These are phyloP conservation scores for Orbicella faveolata DNA, from an alignment of 64 coral and sea anemone species.

Conservation along the genomic window DNA sequence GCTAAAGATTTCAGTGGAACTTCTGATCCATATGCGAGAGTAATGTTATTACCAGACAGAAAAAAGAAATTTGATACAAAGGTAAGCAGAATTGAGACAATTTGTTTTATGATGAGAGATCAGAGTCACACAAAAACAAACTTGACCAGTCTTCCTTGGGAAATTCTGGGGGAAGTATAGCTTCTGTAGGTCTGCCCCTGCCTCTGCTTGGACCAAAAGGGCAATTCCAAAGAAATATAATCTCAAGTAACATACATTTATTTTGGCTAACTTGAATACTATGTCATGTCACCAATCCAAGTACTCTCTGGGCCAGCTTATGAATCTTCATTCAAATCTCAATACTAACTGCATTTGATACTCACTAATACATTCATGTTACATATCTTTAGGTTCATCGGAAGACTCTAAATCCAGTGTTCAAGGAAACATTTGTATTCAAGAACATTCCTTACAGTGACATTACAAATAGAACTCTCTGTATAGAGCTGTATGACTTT, in stretches of 20 bases:
- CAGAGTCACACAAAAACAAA: neutral
- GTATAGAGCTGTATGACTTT: constrained; percentile 93
- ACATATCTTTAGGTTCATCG: constrained; percentile 74
- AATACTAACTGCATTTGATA: neutral
- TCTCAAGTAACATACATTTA: no score
- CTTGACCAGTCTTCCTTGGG: no score
- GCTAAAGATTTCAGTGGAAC: constrained; percentile 98
- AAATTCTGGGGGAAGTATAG: no score
- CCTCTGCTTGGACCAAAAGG: no score
- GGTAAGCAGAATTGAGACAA: constrained; percentile 21
- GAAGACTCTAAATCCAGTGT: constrained; percentile 92
- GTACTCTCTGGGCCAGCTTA: no score
- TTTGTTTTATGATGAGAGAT: neutral
- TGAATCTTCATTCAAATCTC: no score
- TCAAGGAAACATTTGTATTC: constrained; percentile 94
- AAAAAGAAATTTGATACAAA: constrained; percentile 98
- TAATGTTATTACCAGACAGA: constrained; percentile 88
- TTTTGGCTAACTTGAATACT: no score
- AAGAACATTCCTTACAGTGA: constrained; percentile 97
- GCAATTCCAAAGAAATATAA: no score
- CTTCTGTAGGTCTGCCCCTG: no score
- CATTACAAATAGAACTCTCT: constrained; percentile 83
- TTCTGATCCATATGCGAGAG: constrained; percentile 96
- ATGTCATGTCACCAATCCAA: neutral
- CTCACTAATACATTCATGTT: neutral